Evolutionary conservation across 2,113 vertebrate genomes (phyloP).

Genomic region (Machaerirhynchus nigripectus): DNA sequence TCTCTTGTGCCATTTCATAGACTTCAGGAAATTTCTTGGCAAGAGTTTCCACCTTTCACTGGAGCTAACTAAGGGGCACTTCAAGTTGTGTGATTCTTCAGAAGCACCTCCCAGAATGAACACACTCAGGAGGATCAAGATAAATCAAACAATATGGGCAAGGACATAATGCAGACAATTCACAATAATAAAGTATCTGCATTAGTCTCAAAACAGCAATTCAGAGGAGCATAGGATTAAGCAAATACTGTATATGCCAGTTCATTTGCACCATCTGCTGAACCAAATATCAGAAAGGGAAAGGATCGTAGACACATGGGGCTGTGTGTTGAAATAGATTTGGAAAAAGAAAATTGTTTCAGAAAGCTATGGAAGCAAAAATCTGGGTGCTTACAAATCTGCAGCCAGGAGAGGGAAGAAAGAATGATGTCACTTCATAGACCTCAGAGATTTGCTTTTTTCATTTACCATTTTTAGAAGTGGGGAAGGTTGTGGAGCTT

Average conservation of each 20-base stretch:
- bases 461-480: neutral
- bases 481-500: neutral
- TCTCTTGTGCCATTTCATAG: neutral
- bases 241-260: slow-evolving; percentile 12
- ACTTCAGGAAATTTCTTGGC: neutral
- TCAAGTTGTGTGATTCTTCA: neutral
- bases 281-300: slow-evolving; percentile 9
- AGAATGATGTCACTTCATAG: neutral
- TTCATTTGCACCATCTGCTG: slow-evolving; percentile 41
- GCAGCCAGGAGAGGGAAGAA: neutral
- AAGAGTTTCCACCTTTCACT: neutral
- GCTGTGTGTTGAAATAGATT: slow-evolving; percentile 21
- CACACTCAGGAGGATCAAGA: neutral
- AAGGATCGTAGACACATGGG: slow-evolving; percentile 1
- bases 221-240: slow-evolving; percentile 36
- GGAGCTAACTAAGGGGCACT: neutral
- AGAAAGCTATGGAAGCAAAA: slow-evolving; percentile 45
- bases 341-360: slow-evolving; percentile 37
- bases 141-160: slow-evolving; percentile 10
- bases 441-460: neutral
- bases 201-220: slow-evolving; percentile 40
- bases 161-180: slow-evolving; percentile 3
- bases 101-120: neutral
- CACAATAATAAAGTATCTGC: slow-evolving; percentile 25
- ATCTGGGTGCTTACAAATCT: slow-evolving; percentile 26